Conservation (phyloP, 2,113 vertebrate species). For the Mesocricetus auratus region DNA sequence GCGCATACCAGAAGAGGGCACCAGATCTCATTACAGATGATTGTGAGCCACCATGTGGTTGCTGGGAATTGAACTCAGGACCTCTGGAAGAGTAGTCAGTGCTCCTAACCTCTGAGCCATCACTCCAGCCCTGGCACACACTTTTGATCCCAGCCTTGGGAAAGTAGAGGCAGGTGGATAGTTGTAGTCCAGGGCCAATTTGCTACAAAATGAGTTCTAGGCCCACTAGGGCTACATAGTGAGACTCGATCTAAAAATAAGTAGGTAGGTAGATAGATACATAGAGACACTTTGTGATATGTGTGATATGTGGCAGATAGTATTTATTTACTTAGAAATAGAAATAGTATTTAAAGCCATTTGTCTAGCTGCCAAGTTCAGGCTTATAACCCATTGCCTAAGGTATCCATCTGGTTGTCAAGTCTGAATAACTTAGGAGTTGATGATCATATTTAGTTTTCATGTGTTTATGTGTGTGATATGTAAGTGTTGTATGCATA, state of each 20-base stretch:
- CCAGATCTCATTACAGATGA: too few species aligned
- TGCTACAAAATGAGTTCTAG: too few species aligned
- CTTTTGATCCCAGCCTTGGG: neutral
- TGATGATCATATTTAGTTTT: neutral
- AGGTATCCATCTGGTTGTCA: neutral
- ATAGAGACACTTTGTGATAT: neutral
- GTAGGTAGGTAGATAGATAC: neutral
- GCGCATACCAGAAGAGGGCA: too few species aligned
- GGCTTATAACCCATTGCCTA: neutral
- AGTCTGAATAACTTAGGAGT: neutral
- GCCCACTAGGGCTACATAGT: too few species aligned
- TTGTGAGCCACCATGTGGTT: too few species aligned
- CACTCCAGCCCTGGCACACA: too few species aligned
- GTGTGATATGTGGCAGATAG: neutral
- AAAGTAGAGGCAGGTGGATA: too few species aligned
- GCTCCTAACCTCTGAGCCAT: too few species aligned
- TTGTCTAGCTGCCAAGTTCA: neutral
- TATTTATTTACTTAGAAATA: neutral
- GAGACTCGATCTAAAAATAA: too few species aligned
- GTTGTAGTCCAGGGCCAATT: too few species aligned
- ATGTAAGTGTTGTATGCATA: neutral
- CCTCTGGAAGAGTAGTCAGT: too few species aligned
- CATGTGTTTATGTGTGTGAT: neutral
- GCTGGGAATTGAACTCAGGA: too few species aligned
- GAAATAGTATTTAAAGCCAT: neutral